These are phyloP conservation scores for Hybognathus amarus DNA, from an alignment of 2,797 vertebrate species.

Conservation along the genomic window DNA sequence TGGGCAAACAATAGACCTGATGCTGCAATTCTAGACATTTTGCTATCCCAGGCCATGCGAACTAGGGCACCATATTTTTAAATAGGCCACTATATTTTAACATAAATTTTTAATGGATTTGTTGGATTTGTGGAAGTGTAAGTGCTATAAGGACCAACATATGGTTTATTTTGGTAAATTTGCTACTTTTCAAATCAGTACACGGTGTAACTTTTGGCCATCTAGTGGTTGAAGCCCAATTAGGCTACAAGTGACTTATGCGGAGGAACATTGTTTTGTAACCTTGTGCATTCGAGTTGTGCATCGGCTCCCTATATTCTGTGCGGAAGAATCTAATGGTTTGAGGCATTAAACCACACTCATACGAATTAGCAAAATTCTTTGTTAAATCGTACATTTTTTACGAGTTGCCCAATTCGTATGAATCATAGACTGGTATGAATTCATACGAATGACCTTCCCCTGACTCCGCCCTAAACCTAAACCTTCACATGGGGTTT, in stretches of 20 bases:
- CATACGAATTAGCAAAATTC: too few relatives aligned
- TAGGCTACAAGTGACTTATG: not conserved
- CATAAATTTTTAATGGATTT: not conserved
- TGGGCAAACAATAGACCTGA: not conserved
- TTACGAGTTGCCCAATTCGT: too few relatives aligned
- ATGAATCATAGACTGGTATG: too few relatives aligned
- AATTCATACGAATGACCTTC: too few relatives aligned
- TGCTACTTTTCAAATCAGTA: too few relatives aligned
- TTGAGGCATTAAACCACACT: not conserved
- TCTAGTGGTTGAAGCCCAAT: not conserved
- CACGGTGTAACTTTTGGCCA: not conserved
- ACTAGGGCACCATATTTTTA: not conserved
- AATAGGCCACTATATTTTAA: too few relatives aligned
- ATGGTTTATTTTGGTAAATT: too few relatives aligned
- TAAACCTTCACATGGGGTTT: too few relatives aligned
- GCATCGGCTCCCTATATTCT: too few relatives aligned
- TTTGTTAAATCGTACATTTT: too few relatives aligned
- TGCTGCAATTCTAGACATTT: not conserved
- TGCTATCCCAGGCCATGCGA: not conserved
- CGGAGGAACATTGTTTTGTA: not conserved
- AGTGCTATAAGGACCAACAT: not conserved
- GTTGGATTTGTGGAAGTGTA: too few relatives aligned
- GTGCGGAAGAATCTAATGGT: not conserved
- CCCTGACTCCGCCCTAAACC: too few relatives aligned
- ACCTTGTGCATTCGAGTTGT: not conserved